Conservation (phyloP, 2,888 invertebrate genomes). For the Phragmatobia fuliginosa region DNA sequence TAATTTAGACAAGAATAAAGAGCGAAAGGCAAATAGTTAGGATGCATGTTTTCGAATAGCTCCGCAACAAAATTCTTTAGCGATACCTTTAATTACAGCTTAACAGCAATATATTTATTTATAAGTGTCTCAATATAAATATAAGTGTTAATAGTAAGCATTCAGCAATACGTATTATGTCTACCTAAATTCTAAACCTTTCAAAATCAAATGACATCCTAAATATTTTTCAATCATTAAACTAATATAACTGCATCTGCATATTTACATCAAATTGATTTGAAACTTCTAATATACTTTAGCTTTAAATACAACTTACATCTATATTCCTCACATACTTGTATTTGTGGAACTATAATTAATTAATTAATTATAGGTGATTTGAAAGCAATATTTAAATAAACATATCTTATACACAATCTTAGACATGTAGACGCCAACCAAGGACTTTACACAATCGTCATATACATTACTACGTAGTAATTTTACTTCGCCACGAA, state of each 20-base stretch:
- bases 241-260: neutral
- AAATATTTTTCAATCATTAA: neutral
- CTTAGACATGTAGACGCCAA: constrained; percentile 22
- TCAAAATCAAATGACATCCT: too few species aligned
- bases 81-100: neutral
- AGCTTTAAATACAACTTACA: too few species aligned
- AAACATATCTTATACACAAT: constrained; percentile 8
- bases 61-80: neutral
- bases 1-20: constrained; percentile 3
- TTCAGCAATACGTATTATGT: neutral
- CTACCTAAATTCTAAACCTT: too few species aligned
- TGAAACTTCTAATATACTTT: too few species aligned
- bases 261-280: too few species aligned
- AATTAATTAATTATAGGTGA: neutral
- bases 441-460: constrained; percentile 14
- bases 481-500: neutral
- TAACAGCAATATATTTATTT: too few species aligned
- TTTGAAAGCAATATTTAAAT: neutral
- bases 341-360: neutral
- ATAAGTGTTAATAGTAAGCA: neutral
- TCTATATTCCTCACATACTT: neutral
- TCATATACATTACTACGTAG: constrained; percentile 4
- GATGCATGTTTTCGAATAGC: neutral
- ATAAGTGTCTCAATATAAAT: too few species aligned
- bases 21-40: neutral